phyloP scores from a whole-genome alignment of 2,797 vertebrate genomes.

The Rallus crepitans region DNA sequence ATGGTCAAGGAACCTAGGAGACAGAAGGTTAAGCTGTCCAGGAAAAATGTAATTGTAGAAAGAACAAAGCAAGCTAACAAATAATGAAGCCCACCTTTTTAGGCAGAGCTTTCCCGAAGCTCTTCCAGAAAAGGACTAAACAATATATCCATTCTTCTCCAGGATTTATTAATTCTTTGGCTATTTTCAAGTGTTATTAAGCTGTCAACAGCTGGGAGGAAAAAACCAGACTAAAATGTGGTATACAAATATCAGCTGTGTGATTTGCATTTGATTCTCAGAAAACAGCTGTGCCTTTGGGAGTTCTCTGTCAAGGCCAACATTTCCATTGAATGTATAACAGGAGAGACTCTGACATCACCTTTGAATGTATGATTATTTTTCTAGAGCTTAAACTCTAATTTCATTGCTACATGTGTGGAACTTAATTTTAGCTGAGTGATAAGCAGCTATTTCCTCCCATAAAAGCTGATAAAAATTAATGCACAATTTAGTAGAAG shows the following conservation, averaged over 20 bases:
- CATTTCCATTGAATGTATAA: background rate
- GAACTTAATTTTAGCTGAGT: background rate
- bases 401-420: background rate
- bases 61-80: background rate
- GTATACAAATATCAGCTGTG: background rate
- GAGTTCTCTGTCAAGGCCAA: background rate
- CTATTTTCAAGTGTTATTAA: background rate
- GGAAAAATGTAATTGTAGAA: background rate
- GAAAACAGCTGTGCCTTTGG: slow-evolving; percentile 11
- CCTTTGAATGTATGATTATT: background rate
- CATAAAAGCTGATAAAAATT: background rate
- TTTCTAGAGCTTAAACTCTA: background rate
- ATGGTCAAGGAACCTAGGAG: background rate
- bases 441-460: background rate
- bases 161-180: background rate
- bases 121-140: background rate
- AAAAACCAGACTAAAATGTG: background rate
- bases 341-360: background rate
- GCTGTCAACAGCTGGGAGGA: background rate
- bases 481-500: background rate
- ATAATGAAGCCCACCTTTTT: background rate
- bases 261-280: slow-evolving; percentile 18
- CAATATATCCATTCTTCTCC: background rate
- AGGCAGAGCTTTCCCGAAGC: background rate
- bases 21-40: background rate